Evolutionary conservation across 2,797 vertebrate species (phyloP).

Genomic region (Dendrocincla fuliginosa): DNA sequence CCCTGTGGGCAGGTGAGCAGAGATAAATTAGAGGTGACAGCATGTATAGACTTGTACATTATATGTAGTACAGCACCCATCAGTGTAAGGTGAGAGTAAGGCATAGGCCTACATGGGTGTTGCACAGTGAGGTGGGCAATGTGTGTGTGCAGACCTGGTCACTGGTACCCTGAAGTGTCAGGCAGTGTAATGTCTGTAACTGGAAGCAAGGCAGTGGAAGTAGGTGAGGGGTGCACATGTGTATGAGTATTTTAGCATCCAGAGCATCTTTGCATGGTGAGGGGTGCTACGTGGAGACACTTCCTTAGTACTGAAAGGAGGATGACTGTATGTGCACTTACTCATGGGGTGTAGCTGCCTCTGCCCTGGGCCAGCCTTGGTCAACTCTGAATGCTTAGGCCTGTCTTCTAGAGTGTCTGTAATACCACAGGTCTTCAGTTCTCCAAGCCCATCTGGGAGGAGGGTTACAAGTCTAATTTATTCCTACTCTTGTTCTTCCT

Average conservation of each 20-base stretch:
- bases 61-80: rapidly evolving
- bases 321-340: rapidly evolving
- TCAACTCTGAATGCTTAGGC: not conserved
- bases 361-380: not conserved
- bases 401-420: not conserved
- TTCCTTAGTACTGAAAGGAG: not conserved
- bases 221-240: rapidly evolving
- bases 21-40: not conserved
- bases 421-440: not conserved
- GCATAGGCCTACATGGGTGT: rapidly evolving
- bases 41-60: not conserved
- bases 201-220: not conserved
- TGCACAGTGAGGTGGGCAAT: not conserved
- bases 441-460: not conserved
- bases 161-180: not conserved
- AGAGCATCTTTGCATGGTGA: rapidly evolving
- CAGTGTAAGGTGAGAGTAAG: not conserved
- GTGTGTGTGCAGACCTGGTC: not conserved
- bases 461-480: not conserved
- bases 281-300: rapidly evolving
- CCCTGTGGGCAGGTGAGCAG: no score
- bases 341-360: rapidly evolving
- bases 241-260: not conserved
- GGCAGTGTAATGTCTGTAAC: not conserved
- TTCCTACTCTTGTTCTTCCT: not conserved